These are phyloP conservation scores for Apotomis betuletana DNA, from an alignment of 2,888 invertebrate genomes.

Conservation along the genomic window DNA sequence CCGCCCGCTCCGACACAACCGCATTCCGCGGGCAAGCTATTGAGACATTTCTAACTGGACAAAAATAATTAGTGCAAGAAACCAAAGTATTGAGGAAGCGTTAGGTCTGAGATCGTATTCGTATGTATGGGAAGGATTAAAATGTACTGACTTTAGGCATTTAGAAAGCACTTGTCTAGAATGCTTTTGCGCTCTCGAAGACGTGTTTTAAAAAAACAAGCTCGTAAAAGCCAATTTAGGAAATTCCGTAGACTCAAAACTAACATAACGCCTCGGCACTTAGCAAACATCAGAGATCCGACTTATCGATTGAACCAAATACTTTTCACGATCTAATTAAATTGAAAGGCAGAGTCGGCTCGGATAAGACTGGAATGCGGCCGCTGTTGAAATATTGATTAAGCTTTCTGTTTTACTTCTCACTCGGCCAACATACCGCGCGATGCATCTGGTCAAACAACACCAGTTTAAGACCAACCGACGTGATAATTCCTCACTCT, in stretches of 20 bases:
- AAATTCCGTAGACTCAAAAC: constrained; percentile 12
- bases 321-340: constrained; percentile 71
- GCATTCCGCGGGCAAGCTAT: constrained; percentile 35
- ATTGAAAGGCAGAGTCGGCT: constrained; percentile 62
- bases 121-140: background rate
- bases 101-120: background rate
- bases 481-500: constrained; percentile 49
- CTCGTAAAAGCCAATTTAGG: background rate
- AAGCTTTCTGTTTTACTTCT: constrained; percentile 61
- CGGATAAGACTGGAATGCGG: constrained; percentile 70
- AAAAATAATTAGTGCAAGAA: constrained; percentile 32
- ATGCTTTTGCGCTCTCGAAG: no score
- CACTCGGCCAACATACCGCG: constrained; percentile 41
- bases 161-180: no score
- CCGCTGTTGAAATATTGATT: constrained; percentile 69
- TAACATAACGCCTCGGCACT: constrained; percentile 28
- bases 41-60: constrained; percentile 39
- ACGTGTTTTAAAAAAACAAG: background rate
- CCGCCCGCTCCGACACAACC: constrained; percentile 27
- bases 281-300: constrained; percentile 33
- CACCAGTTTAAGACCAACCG: constrained; percentile 37
- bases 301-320: constrained; percentile 50
- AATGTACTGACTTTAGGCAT: background rate
- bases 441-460: constrained; percentile 36
- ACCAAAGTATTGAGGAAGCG: constrained; percentile 14